Base-by-base conservation (phyloP, 2,797 vertebrate species). In the Phataginus tricuspis region DNA sequence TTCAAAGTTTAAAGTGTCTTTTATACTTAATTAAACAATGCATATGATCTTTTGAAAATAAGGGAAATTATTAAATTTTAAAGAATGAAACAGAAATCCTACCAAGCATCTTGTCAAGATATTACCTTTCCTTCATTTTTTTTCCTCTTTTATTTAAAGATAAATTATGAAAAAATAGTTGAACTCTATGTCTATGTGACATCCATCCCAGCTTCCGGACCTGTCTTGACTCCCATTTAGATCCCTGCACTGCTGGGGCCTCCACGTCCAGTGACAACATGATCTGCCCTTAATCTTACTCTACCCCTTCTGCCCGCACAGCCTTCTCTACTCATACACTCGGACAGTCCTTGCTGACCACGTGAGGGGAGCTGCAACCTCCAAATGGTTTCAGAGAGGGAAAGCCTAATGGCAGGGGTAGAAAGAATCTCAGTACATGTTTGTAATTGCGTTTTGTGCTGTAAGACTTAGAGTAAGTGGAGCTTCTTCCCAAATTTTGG, bases 291-390 rank as follows among this genome's bases (percentile, higher is more conserved):
- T 25, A 1, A 7, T 9, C 21, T 27, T 51, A 8, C 42, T 15
- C 0, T 5, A 5, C 49, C 14, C 5, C 6, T 23, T 39, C 27
- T 72, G n/a, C 31, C 31, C 16, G 34, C 14, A 45, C 7, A 63
- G 4, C 7, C 25, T 2, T 53, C 37, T 21, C 51, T 5, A n/a
- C 42, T 59, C 53, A 49, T 4, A 5, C 14, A 15, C 7, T 0
- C 16, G 8, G 2, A 0, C 5, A 2, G 14, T 11, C 7, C 6
- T n/a, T 3, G 3, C 25, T 29, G 9, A 3, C 25, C 15, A 0
- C 27, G 2, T 29, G n/a, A 64, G 12, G 7, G 7, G 2, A 53
- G 21, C 1, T 55, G 5, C 19, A 10, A 1, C 55, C 25, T 42
- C 78, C 39, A 66, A 23, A 68, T 31, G n/a, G 34, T 39, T 93